phyloP scores from a whole-genome alignment of 2,797 vertebrate genomes.

The Serranus cabrilla region DNA sequence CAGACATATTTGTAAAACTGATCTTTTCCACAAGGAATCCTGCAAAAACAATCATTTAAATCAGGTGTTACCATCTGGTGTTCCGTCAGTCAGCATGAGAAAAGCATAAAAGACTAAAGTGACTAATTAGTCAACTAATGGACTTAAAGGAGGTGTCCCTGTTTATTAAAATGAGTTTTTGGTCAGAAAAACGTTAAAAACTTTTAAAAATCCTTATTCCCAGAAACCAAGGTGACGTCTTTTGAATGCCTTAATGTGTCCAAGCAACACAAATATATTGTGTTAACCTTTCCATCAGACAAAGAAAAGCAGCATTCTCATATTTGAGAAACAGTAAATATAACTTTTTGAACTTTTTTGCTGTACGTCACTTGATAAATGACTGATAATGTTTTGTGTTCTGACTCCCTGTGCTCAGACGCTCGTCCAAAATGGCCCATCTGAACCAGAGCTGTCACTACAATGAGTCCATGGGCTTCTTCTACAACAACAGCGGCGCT shows the following conservation, averaged over 20 bases:
- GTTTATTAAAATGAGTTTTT: background rate
- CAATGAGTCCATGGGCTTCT: constrained; percentile 91
- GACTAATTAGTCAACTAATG: no score
- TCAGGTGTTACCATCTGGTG: no score
- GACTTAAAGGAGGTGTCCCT: background rate
- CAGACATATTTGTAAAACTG: no score
- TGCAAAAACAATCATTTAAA: no score
- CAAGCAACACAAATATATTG: background rate
- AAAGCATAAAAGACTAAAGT: no score
- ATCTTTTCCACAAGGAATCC: no score
- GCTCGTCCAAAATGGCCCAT: constrained; percentile 81
- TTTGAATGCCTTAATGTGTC: background rate
- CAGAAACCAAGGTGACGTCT: background rate
- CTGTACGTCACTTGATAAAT: background rate
- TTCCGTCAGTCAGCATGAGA: no score
- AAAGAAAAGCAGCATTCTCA: background rate
- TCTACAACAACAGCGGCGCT: constrained; percentile 90
- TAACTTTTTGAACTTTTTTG: background rate
- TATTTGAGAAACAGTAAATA: background rate
- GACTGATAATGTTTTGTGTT: background rate
- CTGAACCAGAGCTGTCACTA: constrained; percentile 90
- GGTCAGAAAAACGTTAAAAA: background rate
- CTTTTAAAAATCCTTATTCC: no score
- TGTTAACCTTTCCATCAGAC: background rate
- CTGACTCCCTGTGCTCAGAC: constrained; percentile 49